A percentile compares a stretch with the other conserved stretches of the same genome.
These are phyloP conservation scores for Luperina nickerlii DNA, from an alignment of 2,888 invertebrate genomes.

Conservation along the genomic window DNA sequence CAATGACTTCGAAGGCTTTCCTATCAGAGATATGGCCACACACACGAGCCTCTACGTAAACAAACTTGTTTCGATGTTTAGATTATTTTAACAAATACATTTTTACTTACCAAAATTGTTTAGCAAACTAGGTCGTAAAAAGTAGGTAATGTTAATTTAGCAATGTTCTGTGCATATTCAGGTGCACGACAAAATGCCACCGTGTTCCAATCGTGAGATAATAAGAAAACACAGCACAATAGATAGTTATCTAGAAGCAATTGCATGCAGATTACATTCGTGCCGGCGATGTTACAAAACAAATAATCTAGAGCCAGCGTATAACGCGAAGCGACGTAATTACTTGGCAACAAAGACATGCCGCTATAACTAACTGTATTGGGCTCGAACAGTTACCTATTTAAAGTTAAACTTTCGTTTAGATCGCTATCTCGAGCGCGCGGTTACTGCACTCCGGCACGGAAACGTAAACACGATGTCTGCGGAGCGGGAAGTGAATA, in stretches of 20 bases:
- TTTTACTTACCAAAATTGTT: neutral
- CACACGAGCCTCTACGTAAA: neutral
- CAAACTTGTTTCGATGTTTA: neutral
- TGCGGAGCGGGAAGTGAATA: neutral
- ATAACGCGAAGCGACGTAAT: conserved; percentile 60
- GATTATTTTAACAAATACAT: neutral
- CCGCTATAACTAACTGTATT: conserved; percentile 55
- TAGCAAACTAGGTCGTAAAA: neutral
- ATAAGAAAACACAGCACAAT: conserved; percentile 45
- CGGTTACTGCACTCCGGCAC: conserved; percentile 59
- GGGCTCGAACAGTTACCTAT: conserved; percentile 44
- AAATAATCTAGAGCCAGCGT: conserved; percentile 30
- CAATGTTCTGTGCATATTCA: conserved; percentile 15
- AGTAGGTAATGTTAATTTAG: neutral
- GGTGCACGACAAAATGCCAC: conserved; percentile 36
- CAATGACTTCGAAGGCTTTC: no score
- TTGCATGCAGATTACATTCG: conserved; percentile 63
- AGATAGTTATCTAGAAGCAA: conserved; percentile 48
- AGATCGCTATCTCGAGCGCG: conserved; percentile 61
- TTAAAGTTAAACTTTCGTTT: conserved; percentile 64
- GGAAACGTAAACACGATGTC: conserved; percentile 28
- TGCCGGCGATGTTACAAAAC: conserved; percentile 47
- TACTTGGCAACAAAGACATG: conserved; percentile 61
- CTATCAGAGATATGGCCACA: neutral
- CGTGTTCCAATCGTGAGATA: conserved; percentile 45